Percentiles rank a stretch among this genome's conserved stretches.
Conservation (phyloP, 2,797 vertebrate species). For the Sebastes cheni region DNA sequence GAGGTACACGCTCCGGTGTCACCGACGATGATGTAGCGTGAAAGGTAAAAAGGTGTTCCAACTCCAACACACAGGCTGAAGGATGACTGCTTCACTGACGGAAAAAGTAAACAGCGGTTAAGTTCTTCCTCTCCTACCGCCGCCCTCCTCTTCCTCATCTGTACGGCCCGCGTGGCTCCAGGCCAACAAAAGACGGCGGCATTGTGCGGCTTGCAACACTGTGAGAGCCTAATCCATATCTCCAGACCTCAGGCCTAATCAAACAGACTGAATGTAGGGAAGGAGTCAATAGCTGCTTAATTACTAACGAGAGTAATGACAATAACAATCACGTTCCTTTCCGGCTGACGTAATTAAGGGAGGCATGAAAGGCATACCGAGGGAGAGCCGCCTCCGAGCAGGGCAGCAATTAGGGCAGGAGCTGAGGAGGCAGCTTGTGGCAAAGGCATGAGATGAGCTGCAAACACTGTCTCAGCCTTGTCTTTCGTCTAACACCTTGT, state of each 20-base stretch:
- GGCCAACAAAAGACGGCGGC: conserved; percentile 16
- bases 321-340: conserved; percentile 71
- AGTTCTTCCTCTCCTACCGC: conserved; percentile 19
- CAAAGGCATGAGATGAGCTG: conserved; percentile 48
- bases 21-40: not conserved
- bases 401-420: conserved; percentile 72
- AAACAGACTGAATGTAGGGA: conserved; percentile 52
- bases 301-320: conserved; percentile 77
- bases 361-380: conserved; percentile 45
- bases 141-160: conserved; percentile 19
- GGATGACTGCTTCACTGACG: conserved; percentile 28
- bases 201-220: not conserved
- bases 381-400: conserved; percentile 70
- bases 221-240: conserved; percentile 64
- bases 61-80: conserved; percentile 8
- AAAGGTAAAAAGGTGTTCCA: conserved; percentile 8
- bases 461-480: conserved; percentile 45
- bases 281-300: conserved; percentile 75
- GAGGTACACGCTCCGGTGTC: not conserved
- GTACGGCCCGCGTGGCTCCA: not conserved
- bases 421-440: conserved; percentile 64
- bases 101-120: conserved; percentile 25
- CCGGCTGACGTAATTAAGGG: conserved; percentile 66
- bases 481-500: conserved; percentile 52
- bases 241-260: conserved; percentile 68